Conservation (phyloP, 2,797 vertebrate genomes). For the Avahi laniger region DNA sequence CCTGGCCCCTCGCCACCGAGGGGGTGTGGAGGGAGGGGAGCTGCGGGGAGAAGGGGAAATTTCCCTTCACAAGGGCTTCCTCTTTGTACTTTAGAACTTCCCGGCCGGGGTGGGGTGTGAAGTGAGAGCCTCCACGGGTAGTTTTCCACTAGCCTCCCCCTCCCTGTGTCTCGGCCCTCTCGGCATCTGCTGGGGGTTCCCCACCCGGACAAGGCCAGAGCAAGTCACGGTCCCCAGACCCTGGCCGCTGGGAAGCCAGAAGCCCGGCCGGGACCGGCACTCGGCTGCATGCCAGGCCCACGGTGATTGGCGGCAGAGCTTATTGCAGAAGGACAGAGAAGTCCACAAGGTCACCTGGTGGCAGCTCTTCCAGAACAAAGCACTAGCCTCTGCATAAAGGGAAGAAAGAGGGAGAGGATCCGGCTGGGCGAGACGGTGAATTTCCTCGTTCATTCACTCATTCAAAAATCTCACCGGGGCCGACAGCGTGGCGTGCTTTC, state of each 20-base stretch:
- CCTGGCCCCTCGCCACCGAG: not conserved
- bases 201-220: not conserved
- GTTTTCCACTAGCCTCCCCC: conserved; percentile 66
- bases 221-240: not conserved
- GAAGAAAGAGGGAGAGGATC: not conserved
- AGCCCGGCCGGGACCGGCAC: not conserved
- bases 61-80: conserved; percentile 61
- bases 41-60: conserved; percentile 64
- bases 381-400: not conserved
- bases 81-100: conserved; percentile 45
- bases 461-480: not conserved
- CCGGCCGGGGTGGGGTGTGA: not conserved
- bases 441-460: not conserved
- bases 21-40: conserved; percentile 7
- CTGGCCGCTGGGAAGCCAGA: not conserved
- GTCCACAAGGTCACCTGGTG: not conserved
- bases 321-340: not conserved
- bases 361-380: not conserved
- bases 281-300: not conserved
- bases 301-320: not conserved
- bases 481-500: not conserved
- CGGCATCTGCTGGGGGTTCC: not conserved
- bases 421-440: not conserved
- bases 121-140: conserved; percentile 32
- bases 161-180: not conserved